A percentile compares a stretch with the other conserved stretches of the same genome.
Conservation (phyloP, 1,140 invertebrate genomes). For the Brachionus rotundiformis region DNA sequence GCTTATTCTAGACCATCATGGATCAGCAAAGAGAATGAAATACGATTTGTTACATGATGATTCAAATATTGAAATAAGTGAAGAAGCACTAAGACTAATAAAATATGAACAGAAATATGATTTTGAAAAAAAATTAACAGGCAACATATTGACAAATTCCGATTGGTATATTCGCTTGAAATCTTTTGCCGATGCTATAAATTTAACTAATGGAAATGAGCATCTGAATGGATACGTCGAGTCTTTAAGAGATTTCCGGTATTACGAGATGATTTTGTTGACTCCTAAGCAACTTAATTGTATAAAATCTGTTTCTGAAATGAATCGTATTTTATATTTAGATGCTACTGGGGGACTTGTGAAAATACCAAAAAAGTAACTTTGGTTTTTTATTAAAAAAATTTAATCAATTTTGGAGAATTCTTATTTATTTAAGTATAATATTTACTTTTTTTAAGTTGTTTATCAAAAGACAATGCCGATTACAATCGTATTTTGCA, state of each 20-base stretch:
- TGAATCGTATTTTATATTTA: not conserved
- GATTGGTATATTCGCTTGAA: constrained; percentile 26
- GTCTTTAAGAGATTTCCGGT: not conserved
- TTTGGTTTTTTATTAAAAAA: not conserved
- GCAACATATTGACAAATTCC: not conserved
- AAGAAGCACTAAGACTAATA: not conserved
- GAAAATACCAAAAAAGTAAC: constrained; percentile 33
- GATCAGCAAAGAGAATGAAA: constrained; percentile 40
- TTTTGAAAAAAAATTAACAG: constrained; percentile 27
- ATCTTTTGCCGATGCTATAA: not conserved
- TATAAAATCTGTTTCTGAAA: constrained; percentile 18
- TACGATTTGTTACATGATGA: constrained; percentile 16
- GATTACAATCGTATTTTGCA: constrained; percentile 19
- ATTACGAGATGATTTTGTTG: constrained; percentile 10
- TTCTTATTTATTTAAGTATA: not conserved
- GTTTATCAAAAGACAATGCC: not conserved
- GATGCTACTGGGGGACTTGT: constrained; percentile 18
- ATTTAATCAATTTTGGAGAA: constrained; percentile 12
- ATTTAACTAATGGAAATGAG: constrained; percentile 19
- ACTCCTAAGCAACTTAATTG: constrained; percentile 4
- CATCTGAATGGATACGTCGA: not conserved
- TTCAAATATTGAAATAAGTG: constrained; percentile 23
- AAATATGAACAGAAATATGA: constrained; percentile 29
- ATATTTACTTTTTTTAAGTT: constrained; percentile 26
- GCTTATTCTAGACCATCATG: constrained; percentile 16